Base-by-base conservation (phyloP, 1,140 invertebrate species). In the Cheumatopsyche charites region DNA sequence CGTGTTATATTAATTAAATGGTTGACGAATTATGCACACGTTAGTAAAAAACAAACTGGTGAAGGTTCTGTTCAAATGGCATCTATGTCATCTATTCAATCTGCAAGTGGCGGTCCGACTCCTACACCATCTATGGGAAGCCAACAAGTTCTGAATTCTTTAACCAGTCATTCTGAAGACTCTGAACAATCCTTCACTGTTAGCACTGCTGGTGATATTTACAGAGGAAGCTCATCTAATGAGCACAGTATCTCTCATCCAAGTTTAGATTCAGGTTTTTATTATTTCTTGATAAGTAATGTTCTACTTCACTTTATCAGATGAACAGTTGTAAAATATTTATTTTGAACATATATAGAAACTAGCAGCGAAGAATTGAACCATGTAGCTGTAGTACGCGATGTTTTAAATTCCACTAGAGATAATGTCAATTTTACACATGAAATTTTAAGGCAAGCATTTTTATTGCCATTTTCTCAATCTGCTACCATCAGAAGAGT, bases 391-490 rank as follows among this genome's bases (percentile, higher is more conserved):
- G 88, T 97, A 62, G 94, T 96, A 0, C 87, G 92, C 26, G 91
- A 95, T 76, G 94, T 98, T 5, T 86, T 98, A 5, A 97, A 94
- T 79, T 91, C 93, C 26, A 91, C 88, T 62, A 87, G 95, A 55
- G 94, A 96, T 73, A 97, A 98, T 80, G 91, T 98, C 2, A 96
- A 98, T 83, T 94, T 98, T 81, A 90, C 97, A 36, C 93, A 98
- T 78, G 96, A 98, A 84, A 87, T 98, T 26, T 94, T 98, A 78
- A 88, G 96, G 62, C 95, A 98, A 83, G 94, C 95, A 17, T 95
- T 98, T 82, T 85, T 97, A 17, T 84, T 98, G 67, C 93, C 94
- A 76, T 96, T 97, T 79, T 89, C 89, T 26, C 93, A 97, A 79
- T 91, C 94, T 5, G 89, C 90, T 69, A 93, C 95, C 1, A 94